These are phyloP conservation scores for Manis pentadactyla DNA, from an alignment of 2,797 vertebrate genomes.

Conservation along the genomic window DNA sequence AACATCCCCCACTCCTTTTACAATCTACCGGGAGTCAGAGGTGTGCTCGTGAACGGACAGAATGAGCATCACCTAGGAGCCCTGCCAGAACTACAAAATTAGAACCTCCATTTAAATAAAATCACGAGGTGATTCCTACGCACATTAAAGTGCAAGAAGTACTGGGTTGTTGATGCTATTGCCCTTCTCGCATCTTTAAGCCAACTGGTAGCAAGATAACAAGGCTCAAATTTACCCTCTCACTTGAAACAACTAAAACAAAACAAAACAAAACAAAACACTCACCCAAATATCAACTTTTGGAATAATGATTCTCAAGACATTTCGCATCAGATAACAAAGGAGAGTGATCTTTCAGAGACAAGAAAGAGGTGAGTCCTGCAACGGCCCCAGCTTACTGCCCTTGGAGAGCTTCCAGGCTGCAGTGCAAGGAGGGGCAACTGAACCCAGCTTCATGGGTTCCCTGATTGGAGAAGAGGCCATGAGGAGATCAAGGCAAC, in stretches of 20 bases:
- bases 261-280: not conserved
- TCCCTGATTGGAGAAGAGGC: not conserved
- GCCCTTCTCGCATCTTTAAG: not conserved
- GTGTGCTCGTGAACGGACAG: fast-evolving
- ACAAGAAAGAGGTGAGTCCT: not conserved
- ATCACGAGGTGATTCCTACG: too few species aligned
- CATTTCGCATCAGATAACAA: not conserved
- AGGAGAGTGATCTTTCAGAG: not conserved
- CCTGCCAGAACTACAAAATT: not conserved
- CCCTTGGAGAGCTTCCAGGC: not conserved
- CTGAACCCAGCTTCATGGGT: not conserved
- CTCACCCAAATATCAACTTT: not conserved
- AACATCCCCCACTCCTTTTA: not conserved
- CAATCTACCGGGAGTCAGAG: not conserved
- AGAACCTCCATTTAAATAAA: not conserved
- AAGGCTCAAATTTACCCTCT: not conserved
- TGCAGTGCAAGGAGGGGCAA: not conserved
- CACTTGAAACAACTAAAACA: not conserved
- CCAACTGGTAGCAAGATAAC: not conserved
- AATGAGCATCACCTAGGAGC: not conserved
- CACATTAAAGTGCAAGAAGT: not conserved
- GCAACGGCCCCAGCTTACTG: not conserved
- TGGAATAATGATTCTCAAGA: not conserved
- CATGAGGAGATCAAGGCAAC: too few species aligned
- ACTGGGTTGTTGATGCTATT: too few species aligned